Conservation (phyloP, 2,888 invertebrate genomes). For the Sesamia inferens region DNA sequence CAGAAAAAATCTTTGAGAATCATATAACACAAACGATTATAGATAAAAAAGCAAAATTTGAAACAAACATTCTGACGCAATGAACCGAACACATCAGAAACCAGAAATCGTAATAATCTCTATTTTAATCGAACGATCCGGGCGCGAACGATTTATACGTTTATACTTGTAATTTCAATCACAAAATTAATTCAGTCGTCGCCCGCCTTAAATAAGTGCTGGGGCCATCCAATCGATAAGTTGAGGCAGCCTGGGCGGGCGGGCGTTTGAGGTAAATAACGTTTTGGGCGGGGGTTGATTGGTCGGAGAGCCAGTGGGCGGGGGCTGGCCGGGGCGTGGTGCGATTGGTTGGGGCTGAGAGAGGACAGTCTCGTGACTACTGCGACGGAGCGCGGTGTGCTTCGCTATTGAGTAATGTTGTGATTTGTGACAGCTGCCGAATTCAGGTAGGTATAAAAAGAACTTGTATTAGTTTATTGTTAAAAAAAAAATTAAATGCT, state of each 20-base stretch:
- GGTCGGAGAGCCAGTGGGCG: conserved; percentile 70
- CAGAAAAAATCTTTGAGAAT: neutral
- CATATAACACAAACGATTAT: neutral
- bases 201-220: conserved; percentile 87
- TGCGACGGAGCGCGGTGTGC: conserved; percentile 48
- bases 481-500: neutral
- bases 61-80: conserved; percentile 20
- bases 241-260: conserved; percentile 81
- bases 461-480: neutral
- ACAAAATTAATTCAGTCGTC: conserved; percentile 87
- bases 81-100: conserved; percentile 66
- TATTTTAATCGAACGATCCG: conserved; percentile 81
- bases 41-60: conserved; percentile 36
- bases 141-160: conserved; percentile 81
- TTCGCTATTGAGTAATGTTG: conserved; percentile 47
- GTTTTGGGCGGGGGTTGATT: conserved; percentile 76
- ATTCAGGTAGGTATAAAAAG: conserved; percentile 43
- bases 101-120: conserved; percentile 68
- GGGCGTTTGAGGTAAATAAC: conserved; percentile 86
- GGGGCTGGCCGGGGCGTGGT: conserved; percentile 71
- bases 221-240: conserved; percentile 86
- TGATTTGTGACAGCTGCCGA: conserved; percentile 61
- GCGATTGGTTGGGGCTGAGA: conserved; percentile 66
- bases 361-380: conserved; percentile 56
- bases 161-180: conserved; percentile 87